Base-by-base conservation (phyloP, 2,797 vertebrate species). In the Argya squamiceps region DNA sequence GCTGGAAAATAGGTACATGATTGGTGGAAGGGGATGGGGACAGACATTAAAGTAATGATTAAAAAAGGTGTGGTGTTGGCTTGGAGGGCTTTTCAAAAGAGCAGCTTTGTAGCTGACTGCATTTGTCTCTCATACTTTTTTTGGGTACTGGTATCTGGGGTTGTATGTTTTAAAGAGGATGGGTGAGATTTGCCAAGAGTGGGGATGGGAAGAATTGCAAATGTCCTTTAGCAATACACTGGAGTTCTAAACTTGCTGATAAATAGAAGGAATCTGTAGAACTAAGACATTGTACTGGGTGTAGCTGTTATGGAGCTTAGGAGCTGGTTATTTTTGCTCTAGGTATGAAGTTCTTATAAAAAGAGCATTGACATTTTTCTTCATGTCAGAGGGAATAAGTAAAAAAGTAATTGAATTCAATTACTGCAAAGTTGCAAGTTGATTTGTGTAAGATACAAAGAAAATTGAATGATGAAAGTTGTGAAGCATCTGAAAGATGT, bases 381-480 rank as follows among this genome's bases (percentile, higher is more conserved):
- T 15, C 0, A 0, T 70, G 39, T 82, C 55, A 41, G 46, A 78
- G 29, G 34, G 52, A 93, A 29, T 41, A 82, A 73, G 27, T 91
- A 79, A 88, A 83, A 75, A 86, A 65, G n/a, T 69, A 78, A 78
- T 94, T 78, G 58, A 43, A 75, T 88, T 90, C 39, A 88, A 34
- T 83, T 89, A 39, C 50, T 93, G 36, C 39, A 22, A 86, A 75
- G 69, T 55, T 92, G 53, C 73, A 84, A 46, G 56, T 68, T 84
- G 76, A 88, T 97, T 91, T 93, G 39, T 93, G 13, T 73, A 93
- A 65, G 50, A 47, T 84, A 58, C 36, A 27, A 84, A 32, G 67
- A 73, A 92, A 95, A 94, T 55, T 68, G 75, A 84, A 90, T 73
- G 30, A 84, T 55, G 62, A 65, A 84, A 81, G 43, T 78, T 86